A percentile compares a stretch with the other conserved stretches of the same genome.
phyloP scores from a whole-genome alignment of 2,113 vertebrate genomes.

The Hippopotamus amphibius region DNA sequence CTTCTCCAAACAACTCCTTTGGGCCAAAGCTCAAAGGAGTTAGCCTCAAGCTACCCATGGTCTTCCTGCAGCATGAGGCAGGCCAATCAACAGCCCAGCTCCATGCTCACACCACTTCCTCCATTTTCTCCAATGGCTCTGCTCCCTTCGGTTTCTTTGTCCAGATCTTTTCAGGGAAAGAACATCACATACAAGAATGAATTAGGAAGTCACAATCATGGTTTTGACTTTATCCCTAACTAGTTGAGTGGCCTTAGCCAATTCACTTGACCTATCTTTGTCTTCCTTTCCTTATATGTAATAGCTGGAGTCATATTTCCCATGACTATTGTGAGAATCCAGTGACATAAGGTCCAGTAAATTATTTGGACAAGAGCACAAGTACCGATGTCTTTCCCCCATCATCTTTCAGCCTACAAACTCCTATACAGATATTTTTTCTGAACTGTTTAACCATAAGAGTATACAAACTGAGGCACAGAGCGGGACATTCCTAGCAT shows the following conservation, averaged over 20 bases:
- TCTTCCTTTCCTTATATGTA: not conserved
- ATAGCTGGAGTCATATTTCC: not conserved
- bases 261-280: not conserved
- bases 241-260: not conserved
- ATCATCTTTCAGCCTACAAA: not conserved
- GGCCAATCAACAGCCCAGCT: not conserved
- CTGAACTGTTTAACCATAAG: slow-evolving; percentile 31
- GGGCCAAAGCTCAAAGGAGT: not conserved
- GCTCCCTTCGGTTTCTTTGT: not conserved
- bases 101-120: not conserved
- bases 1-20: not conserved
- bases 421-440: not conserved
- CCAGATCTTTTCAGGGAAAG: not conserved
- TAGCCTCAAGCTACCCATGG: fast-evolving
- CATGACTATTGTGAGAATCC: not conserved
- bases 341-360: not conserved
- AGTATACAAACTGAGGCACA: not conserved
- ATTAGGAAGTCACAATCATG: not conserved
- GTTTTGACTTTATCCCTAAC: not conserved
- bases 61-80: not conserved
- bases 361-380: not conserved
- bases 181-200: not conserved
- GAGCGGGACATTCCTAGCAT: not conserved
- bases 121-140: not conserved
- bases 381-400: not conserved